Base-by-base conservation (phyloP, 2,888 invertebrate species). In the Microctonus brassicae region DNA sequence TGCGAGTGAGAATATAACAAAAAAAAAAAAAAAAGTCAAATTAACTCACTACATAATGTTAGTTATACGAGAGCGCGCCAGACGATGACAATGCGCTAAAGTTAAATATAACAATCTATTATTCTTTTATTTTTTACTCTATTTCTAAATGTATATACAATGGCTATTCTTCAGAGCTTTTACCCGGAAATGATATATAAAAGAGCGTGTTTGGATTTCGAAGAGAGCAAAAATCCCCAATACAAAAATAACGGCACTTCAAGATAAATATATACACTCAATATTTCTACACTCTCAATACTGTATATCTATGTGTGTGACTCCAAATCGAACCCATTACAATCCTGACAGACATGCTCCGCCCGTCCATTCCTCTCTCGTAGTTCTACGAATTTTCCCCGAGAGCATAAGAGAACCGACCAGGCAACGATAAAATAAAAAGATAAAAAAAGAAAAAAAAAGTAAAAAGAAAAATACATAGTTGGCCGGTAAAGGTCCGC, bases 311-410 rank as follows among this genome's bases (percentile, higher is more conserved):
- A 39, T 65, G 67, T 73, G 68, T 75, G 68, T 75, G 72, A 65
- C 68, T 69, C 65, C 29, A 75, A 73, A 75, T 76, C 63, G 73
- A 69, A 70, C 63, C 76, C 70, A 73, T 75, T 76, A 73, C 67
- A 52, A 62, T 60, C 66, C 73, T 68, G 58, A 69, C 65, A 66
- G 57, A 75, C 57, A 70, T 58, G 58, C 61, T 70, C 39, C 64
- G 67, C 72, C 65, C 70, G 69, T 72, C 71, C 69, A 70, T 69
- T 72, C 42, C 69, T 61, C 68, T 72, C 57, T 55, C 69, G 57
- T 47, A 53, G 20, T 69, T 29, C 7, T 47, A 22, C 69, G 26
- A 65, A 67, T 60, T 61, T 70, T 63, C n/a, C 52, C 61, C 69
- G 24, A 60, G 61, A 58, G 47, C 42, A 34, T 52, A 53, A 69